Evolutionary conservation across 2,888 invertebrate genomes (phyloP), one percentile per base, ranked within the genome.

Genomic region (Acanthosoma haemorrhoidale): DNA sequence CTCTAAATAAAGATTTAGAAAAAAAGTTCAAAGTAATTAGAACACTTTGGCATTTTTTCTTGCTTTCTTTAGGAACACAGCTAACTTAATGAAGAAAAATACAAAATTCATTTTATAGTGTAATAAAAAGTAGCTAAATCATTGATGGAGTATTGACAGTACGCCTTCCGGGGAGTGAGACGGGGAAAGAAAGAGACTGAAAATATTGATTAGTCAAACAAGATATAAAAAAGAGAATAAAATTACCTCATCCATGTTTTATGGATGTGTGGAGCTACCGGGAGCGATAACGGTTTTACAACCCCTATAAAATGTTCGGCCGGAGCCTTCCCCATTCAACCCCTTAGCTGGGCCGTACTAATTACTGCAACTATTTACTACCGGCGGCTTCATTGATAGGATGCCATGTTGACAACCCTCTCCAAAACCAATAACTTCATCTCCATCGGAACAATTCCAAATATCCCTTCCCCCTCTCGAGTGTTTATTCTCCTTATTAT

Each of bases 341-440:
- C n/a, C 51, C 51, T 51, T 51, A 51, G 51, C 51, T 18, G 25
- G 25, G 29, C 51, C 18, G 29, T 25, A 51, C 51, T 51, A 51
- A 51, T 51, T 51, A 51, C 51, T 51, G 29, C 51, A 51, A 51
- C 51, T 51, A 51, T 51, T 51, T 51, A 51, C 51, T 25, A 25
- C 51, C 6, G 51, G 51, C 51, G 51, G 51, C 51, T 51, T 51
- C 51, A 51, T 51, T 51, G 51, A 51, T 51, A 51, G 51, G 51
- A 25, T 25, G 21, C 21, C 51, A 21, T 25, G 21, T 21, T 51
- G 21, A 25, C 21, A 21, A 51, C 29, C 51, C 51, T 25, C 51
- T 51, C 32, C 61, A 61, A 34, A 61, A 61, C 61, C 61, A 61
- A 61, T 61, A 61, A 61, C 61, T 61, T 36, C 38, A 61, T 61